Base-by-base conservation (phyloP, 2,888 invertebrate species). In the Bimastos eiseni region DNA sequence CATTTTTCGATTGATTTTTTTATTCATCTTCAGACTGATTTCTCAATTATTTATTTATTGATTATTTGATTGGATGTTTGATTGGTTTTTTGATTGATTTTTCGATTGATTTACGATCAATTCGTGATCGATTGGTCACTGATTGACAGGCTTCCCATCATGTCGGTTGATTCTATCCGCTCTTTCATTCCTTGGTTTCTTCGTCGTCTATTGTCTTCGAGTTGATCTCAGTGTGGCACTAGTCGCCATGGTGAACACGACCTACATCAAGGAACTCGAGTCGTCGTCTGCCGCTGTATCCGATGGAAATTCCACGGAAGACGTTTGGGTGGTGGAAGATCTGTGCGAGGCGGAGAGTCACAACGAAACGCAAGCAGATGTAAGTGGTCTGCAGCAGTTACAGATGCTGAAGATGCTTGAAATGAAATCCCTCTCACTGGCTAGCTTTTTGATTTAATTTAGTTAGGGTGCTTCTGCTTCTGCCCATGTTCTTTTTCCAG, bases 151-250 rank as follows among this genome's bases (percentile, higher is more conserved):
- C 34, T 92, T 92, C 83, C 92, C 91, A 36, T 90, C 91, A 91
- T 92, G 92, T 83, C 91, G 92, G 37, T 89, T 70, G 21, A 37
- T 91, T 21, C 83, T 92, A 38, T 88, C 91, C 24, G n/a, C 90
- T 41, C 88, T 91, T 89, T 88, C 91, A 13, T 92, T 92, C 90
- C 83, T 92, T 33, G 91, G 91, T 34, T 92, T 92, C 89, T 86
- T 92, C 84, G 92, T 92, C 90, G 89, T 92, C n/a, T 92, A 92
- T 83, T 89, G 90, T 88, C 89, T 92, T 89, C 88, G 92, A 55
- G 92, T 92, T 70, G 92, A 92, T 55, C 90, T 92, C 41, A 92
- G 91, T 70, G 92, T 92, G 30, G 92, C 92, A n/a, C 70, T 92
- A 21, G 92, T 92, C 83, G 89, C 90, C 83, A 92, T 92, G 92